Percentiles rank a stretch among this genome's conserved stretches.
Evolutionary conservation across 2,888 invertebrate genomes (phyloP).

Genomic region (Falcaria lacertinaria): DNA sequence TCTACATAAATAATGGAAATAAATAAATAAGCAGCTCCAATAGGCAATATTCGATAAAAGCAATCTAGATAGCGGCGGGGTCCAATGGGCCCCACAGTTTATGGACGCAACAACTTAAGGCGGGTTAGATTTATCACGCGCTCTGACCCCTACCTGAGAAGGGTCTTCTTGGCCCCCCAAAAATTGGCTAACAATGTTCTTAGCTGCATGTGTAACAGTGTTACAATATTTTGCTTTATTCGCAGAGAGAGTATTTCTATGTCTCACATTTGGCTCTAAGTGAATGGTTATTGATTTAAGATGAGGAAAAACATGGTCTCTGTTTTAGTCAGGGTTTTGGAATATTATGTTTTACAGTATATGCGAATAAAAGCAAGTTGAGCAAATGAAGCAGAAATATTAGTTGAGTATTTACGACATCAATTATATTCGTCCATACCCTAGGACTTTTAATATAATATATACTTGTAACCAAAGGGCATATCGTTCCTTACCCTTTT

Average conservation of each 20-base stretch:
- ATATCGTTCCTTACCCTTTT: no score
- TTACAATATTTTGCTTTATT: not conserved
- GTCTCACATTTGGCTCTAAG: not conserved
- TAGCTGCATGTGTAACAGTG: not conserved
- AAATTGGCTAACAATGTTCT: constrained; percentile 41
- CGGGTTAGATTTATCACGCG: constrained; percentile 56
- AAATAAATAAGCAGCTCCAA: constrained; percentile 35
- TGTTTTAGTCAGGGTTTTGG: no score
- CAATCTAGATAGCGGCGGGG: constrained; percentile 57
- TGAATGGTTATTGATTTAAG: no score
- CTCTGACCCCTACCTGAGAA: constrained; percentile 51
- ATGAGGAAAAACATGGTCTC: no score
- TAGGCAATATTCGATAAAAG: constrained; percentile 60
- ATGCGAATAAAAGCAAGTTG: no score
- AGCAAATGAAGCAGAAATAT: no score
- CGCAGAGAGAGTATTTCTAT: constrained; percentile 1
- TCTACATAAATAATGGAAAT: constrained; percentile 16
- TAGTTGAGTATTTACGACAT: no score
- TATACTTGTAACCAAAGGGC: no score
- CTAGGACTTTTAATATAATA: no score
- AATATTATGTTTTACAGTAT: no score
- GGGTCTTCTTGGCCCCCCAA: constrained; percentile 30
- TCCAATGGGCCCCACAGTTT: constrained; percentile 45
- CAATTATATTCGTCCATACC: no score
- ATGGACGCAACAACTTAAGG: constrained; percentile 55